These are phyloP conservation scores for Spea bombifrons DNA, from an alignment of 2,113 vertebrate genomes.

Conservation along the genomic window DNA sequence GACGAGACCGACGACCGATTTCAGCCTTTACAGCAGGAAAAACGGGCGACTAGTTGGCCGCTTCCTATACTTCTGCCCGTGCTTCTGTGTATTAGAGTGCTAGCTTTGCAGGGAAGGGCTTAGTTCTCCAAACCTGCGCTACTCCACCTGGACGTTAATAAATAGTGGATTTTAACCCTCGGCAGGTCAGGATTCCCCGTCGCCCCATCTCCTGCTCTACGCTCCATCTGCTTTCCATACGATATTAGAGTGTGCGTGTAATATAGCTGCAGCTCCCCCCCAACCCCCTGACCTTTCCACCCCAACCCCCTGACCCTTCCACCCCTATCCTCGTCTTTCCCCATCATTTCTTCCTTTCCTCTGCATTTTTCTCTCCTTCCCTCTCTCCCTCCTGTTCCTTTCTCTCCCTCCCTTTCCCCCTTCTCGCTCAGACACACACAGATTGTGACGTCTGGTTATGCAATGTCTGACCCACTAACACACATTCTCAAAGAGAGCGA, in stretches of 20 bases:
- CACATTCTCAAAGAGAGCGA: slow-evolving; percentile 34
- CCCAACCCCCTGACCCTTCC: neutral
- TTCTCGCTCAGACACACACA: slow-evolving; percentile 28
- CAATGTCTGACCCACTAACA: slow-evolving; percentile 48
- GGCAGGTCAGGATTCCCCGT: no score
- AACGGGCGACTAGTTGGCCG: no score
- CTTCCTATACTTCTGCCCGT: no score
- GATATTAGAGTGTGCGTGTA: no score
- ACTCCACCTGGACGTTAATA: no score
- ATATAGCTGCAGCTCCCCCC: neutral
- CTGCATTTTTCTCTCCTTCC: neutral
- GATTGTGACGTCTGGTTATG: slow-evolving; percentile 43
- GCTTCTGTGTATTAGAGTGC: neutral
- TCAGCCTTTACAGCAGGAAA: no score
- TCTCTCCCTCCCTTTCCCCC: slow-evolving; percentile 2
- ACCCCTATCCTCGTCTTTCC: neutral
- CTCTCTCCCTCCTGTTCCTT: neutral
- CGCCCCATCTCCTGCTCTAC: neutral
- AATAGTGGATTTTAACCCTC: neutral
- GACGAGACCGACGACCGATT: no score
- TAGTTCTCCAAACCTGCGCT: no score
- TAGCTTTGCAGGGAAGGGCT: slow-evolving; percentile 18
- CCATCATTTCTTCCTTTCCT: neutral
- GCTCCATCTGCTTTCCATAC: no score
- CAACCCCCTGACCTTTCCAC: neutral